Base-by-base conservation (phyloP, 2,888 invertebrate species). In the Cryptophagus acutangulus region DNA sequence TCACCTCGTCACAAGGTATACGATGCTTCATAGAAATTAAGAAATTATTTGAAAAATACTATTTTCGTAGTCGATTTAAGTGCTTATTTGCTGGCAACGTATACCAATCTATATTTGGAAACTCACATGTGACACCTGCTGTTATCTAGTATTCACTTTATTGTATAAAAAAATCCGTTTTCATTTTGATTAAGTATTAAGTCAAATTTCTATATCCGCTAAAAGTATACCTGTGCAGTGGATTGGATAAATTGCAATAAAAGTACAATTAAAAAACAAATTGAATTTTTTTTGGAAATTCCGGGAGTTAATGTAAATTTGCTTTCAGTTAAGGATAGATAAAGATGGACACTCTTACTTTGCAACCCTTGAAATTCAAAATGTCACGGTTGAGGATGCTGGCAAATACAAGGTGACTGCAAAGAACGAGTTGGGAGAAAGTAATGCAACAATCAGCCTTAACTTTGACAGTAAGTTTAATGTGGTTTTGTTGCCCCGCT, bases 401-500 rank as follows among this genome's bases (percentile, higher is more conserved):
- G 94, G 93, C 67, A 94, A 93, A 77, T 93, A 93, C 75, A 87
- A 91, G 76, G 92, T 94, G 62, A 92, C 89, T 63, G 93, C 93
- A 63, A 95, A 95, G 76, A 96, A 94, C 76, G 92, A 94, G 74
- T 82, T 94, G 63, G 96, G 96, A 69, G 95, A 96, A 74, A 92
- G 92, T 70, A 93, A 93, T 71, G 93, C 93, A 48, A 93, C 93
- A 51, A 92, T 94, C 73, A 93, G 93, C 75, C 83, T 95, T 62
- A 95, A 95, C 76, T 93, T 95, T 77, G 93, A 93, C 83, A 94
- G 95, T 95, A 81, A 90, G 92, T 87, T 64, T 52, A 40, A 46
- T 44, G 49, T 56, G 46, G 47, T 55, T 55, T 56, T 58, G 53
- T 58, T 53, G 52, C 54, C 50, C 53, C 51, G 47, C 56, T 51